Evolutionary conservation across 1,140 invertebrate genomes (phyloP), one percentile per base, ranked within the genome.

Genomic region (Orussus abietinus): DNA sequence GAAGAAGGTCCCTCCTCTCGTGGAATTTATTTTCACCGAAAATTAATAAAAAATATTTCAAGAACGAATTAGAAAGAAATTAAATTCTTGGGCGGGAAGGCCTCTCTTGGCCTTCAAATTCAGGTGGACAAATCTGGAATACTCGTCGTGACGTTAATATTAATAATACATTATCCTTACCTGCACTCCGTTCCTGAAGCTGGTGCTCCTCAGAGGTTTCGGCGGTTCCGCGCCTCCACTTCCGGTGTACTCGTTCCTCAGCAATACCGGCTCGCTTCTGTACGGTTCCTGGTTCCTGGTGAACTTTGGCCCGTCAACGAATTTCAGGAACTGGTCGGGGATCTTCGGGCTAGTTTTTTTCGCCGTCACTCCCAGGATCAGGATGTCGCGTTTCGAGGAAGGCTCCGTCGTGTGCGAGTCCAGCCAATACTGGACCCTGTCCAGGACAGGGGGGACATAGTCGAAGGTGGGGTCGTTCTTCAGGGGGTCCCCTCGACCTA

Each of bases 381-480:
- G 69, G 4, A 86, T 81, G 58, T 86, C 82, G 2, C 77, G 75
- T 65, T 84, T 79, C 1, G 57, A 37, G 3, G 64, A 65, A 5
- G 61, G 42, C 34, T 67, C 64, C 1, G 61, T 66, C 1, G 55
- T 63, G 30, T 63, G 61, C 2, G 63, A 53, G n/a, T 85, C 82
- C 10, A 82, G 68, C 85, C 86, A 88, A 51, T 88, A 88, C 47
- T 84, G 84, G 9, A 88, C 85, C 12, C 78, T 69, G 19, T 87
- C 85, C 18, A 88, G 59, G 3, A 85, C 79, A 3, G 86, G 85
- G 2, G 85, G 86, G 13, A 86, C 84, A 56, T 88, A 88, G 54
- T 87, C 85, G 54, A 83, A 88, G 2, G 85, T 88, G 1, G 86
- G 85, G 62, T 88, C 85, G 54, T 88, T 87, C 50, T 85, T 84